Conservation (phyloP, 2,888 invertebrate species). For the Lochmaea capreae region DNA sequence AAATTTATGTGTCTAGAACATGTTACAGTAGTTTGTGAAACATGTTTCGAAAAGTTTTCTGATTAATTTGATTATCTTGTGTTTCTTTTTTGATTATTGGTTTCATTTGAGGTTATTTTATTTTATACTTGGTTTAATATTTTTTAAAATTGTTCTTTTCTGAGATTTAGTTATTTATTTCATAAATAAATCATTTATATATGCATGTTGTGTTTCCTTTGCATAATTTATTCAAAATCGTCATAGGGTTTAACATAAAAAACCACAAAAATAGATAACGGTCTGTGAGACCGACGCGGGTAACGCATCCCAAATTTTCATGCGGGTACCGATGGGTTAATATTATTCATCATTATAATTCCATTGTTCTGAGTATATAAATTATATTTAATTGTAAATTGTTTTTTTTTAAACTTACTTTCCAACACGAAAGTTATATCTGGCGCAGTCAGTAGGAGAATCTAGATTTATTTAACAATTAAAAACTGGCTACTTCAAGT, state of each 20-base stretch:
- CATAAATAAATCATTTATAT: background rate
- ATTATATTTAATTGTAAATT: no score
- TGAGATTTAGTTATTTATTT: background rate
- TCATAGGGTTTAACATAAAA: background rate
- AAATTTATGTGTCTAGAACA: conserved; percentile 4
- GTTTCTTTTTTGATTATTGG: background rate
- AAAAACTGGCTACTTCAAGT: no score
- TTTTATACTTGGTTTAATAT: background rate
- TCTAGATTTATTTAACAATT: no score
- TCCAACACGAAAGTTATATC: no score
- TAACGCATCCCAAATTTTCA: conserved; percentile 9
- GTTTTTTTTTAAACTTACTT: no score
- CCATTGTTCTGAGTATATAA: no score
- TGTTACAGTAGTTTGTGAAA: background rate
- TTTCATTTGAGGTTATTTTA: background rate
- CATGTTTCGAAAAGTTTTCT: conserved; percentile 4
- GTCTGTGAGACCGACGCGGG: conserved; percentile 10
- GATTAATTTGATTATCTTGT: background rate
- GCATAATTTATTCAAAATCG: background rate
- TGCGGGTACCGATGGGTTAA: conserved; percentile 4
- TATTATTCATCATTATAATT: no score
- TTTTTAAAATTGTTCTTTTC: conserved; percentile 1
- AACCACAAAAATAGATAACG: background rate
- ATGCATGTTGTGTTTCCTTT: background rate
- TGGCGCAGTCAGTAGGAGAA: no score